Conservation (phyloP, 53 echinoderm and acorn worm species). For the Temnopleurus reevesii region DNA sequence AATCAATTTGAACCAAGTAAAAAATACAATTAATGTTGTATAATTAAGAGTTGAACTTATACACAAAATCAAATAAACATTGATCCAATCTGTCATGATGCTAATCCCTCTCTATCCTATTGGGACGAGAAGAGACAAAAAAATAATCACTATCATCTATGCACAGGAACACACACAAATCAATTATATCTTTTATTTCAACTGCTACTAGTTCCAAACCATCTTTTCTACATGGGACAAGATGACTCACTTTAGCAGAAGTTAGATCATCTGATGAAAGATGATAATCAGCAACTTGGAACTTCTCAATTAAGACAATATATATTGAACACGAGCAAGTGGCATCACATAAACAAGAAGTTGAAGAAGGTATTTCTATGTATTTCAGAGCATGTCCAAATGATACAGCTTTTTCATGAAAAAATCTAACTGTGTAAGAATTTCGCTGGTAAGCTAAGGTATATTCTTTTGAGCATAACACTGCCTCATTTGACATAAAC, state of each 20-base stretch:
- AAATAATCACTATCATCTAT: no score
- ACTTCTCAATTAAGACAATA: background rate
- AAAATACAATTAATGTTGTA: no score
- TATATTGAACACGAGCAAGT: background rate
- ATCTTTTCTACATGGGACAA: background rate
- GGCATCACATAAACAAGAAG: background rate
- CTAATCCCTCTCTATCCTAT: no score
- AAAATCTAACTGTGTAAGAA: background rate
- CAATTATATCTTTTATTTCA: no score
- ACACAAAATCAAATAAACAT: no score
- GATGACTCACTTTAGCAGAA: background rate
- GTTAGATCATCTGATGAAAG: background rate
- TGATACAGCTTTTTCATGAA: background rate
- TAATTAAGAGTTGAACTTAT: no score
- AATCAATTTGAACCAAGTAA: no score
- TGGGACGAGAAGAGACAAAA: no score
- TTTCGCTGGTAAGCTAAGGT: slow-evolving; percentile 5
- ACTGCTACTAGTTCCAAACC: background rate
- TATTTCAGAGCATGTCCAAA: background rate
- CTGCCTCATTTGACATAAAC: background rate
- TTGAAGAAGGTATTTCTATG: background rate
- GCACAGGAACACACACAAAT: no score
- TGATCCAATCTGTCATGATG: no score
- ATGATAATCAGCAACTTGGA: background rate
- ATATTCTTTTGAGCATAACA: slow-evolving; percentile 5